Evolutionary conservation across 2,888 invertebrate genomes (phyloP).

Genomic region (Ormyrus rosae): DNA sequence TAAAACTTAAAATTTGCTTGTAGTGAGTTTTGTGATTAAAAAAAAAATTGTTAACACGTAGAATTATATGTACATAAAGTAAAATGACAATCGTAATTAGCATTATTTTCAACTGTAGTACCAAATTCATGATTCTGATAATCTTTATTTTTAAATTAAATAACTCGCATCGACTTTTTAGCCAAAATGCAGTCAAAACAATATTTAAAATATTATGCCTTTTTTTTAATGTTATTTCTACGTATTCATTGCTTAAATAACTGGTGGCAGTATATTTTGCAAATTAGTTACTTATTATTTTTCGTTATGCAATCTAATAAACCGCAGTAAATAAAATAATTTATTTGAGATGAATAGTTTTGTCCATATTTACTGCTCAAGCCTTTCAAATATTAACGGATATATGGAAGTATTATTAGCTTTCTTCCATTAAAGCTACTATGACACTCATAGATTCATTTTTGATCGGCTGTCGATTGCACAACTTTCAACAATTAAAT

Average conservation of each 20-base stretch:
- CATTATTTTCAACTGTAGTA: conserved; percentile 42
- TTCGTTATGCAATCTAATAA: conserved; percentile 31
- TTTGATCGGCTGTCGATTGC: conserved; percentile 46
- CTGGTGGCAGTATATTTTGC: conserved; percentile 18
- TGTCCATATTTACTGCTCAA: conserved; percentile 19
- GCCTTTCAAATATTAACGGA: conserved; percentile 20
- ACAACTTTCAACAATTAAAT: conserved; percentile 46
- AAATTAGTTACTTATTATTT: conserved; percentile 24
- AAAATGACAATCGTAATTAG: conserved; percentile 43
- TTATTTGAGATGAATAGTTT: conserved; percentile 34
- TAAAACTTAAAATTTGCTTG: conserved; percentile 27
- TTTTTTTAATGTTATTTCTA: conserved; percentile 29
- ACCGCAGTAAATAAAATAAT: conserved; percentile 31
- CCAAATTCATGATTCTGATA: conserved; percentile 21
- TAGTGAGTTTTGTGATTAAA: conserved; percentile 8
- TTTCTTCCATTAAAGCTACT: conserved; percentile 43
- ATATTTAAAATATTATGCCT: conserved; percentile 42
- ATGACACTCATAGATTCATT: conserved; percentile 27
- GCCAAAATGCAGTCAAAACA: conserved; percentile 48
- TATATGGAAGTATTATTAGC: conserved; percentile 49
- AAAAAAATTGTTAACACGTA: conserved; percentile 33
- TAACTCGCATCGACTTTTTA: conserved; percentile 39
- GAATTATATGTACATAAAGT: conserved; percentile 44
- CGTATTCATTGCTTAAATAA: conserved; percentile 20
- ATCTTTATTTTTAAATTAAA: conserved; percentile 26